Evolutionary conservation across 2,113 vertebrate genomes (phyloP).

Genomic region (Chroicocephalus ridibundus): DNA sequence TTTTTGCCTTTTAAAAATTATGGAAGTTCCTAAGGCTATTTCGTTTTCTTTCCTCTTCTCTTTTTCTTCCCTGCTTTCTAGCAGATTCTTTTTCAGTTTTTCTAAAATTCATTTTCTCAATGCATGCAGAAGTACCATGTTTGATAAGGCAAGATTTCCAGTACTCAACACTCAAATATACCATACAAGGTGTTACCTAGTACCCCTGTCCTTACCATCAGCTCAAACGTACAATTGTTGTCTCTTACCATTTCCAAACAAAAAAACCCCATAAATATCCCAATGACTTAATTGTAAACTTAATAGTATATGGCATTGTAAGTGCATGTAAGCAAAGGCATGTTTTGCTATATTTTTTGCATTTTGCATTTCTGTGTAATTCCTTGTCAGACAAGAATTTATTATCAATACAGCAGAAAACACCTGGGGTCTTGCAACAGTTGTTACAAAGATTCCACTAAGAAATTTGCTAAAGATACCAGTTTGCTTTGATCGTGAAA

Average conservation of each 20-base stretch:
- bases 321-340: background rate
- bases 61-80: background rate
- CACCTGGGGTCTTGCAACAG: background rate
- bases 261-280: background rate
- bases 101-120: background rate
- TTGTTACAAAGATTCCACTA: background rate
- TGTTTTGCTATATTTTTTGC: background rate
- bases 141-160: background rate
- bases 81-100: background rate
- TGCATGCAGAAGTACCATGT: background rate
- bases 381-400: background rate
- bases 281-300: background rate
- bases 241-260: background rate
- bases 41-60: background rate
- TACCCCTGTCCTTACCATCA: background rate
- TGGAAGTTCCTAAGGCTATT: background rate
- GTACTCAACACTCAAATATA: background rate
- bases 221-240: background rate
- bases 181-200: background rate
- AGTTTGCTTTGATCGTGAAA: background rate
- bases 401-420: background rate
- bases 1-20: background rate
- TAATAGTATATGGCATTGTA: accelerated
- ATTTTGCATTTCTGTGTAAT: background rate
- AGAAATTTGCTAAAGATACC: background rate